These are phyloP conservation scores for Stomatorhinus ivindoensis DNA, from an alignment of 2,113 vertebrate genomes.

Conservation along the genomic window DNA sequence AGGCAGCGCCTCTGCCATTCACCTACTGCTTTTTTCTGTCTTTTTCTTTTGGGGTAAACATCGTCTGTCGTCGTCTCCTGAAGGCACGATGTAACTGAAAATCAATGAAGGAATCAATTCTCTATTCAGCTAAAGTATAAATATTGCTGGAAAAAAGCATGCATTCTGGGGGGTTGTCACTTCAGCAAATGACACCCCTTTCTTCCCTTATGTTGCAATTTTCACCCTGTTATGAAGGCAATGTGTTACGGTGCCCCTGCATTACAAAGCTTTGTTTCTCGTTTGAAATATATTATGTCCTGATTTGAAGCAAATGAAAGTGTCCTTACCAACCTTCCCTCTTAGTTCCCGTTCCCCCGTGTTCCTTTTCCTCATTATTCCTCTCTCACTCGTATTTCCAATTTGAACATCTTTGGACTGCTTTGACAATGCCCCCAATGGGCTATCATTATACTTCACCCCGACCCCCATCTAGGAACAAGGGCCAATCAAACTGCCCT, in stretches of 20 bases:
- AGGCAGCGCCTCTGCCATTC: neutral
- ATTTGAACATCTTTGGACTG: neutral
- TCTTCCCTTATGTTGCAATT: neutral
- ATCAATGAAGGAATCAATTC: slow-evolving; percentile 4
- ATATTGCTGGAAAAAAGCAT: slow-evolving; percentile 3
- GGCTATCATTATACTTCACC: neutral
- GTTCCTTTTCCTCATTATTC: neutral
- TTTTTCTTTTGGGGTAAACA: neutral
- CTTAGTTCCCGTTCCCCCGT: neutral
- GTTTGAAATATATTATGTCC: neutral
- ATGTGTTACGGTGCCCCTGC: neutral
- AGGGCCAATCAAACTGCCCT: slow-evolving; percentile 14
- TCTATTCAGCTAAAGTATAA: slow-evolving; percentile 12
- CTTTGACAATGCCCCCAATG: neutral
- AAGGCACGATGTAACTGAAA: neutral
- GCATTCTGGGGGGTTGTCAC: neutral
- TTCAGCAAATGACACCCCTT: neutral
- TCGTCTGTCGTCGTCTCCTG: neutral
- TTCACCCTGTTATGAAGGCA: neutral
- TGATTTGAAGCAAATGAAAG: neutral
- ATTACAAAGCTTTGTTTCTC: neutral
- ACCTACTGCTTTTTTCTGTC: neutral
- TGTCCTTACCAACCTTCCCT: neutral
- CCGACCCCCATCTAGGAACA: neutral
- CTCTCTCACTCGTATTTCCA: neutral